These are phyloP conservation scores for Stichodactyla mertensii DNA, from an alignment of 64 coral and sea anemone species.

Conservation along the genomic window DNA sequence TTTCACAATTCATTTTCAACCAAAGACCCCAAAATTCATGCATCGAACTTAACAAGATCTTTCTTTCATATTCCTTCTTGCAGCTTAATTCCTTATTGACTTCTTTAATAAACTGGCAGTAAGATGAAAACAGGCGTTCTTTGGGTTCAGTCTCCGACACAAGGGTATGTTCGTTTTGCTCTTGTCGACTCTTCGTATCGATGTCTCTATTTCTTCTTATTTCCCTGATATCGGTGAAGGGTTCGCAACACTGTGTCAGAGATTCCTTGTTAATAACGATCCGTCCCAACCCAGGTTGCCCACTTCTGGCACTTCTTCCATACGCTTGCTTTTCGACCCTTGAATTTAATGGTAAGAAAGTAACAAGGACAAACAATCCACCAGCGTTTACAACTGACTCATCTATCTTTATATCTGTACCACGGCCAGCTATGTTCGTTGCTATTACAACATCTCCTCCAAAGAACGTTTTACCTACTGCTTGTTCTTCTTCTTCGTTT, in stretches of 20 bases:
- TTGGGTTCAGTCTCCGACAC: background rate
- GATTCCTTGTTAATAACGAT: conserved; percentile 12
- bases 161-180: no score
- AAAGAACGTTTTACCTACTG: background rate
- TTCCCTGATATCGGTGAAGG: no score
- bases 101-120: no score
- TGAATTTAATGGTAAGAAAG: conserved; percentile 11
- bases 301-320: conserved; percentile 22
- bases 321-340: conserved; percentile 30
- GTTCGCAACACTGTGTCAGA: background rate
- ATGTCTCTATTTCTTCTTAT: no score
- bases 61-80: background rate
- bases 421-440: conserved; percentile 31
- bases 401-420: conserved; percentile 16
- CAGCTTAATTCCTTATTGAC: no score
- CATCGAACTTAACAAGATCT: conserved; percentile 2
- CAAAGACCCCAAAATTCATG: conserved; percentile 33
- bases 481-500: background rate
- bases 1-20: conserved; percentile 27
- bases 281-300: conserved; percentile 24
- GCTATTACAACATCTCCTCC: conserved; percentile 27
- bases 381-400: conserved; percentile 5
- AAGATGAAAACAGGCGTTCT: no score
- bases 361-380: conserved; percentile 25
- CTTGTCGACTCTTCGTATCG: no score